Percentiles rank a stretch among this genome's conserved stretches.
phyloP scores from a whole-genome alignment of 2,797 vertebrate genomes.

The Thamnophis elegans region DNA sequence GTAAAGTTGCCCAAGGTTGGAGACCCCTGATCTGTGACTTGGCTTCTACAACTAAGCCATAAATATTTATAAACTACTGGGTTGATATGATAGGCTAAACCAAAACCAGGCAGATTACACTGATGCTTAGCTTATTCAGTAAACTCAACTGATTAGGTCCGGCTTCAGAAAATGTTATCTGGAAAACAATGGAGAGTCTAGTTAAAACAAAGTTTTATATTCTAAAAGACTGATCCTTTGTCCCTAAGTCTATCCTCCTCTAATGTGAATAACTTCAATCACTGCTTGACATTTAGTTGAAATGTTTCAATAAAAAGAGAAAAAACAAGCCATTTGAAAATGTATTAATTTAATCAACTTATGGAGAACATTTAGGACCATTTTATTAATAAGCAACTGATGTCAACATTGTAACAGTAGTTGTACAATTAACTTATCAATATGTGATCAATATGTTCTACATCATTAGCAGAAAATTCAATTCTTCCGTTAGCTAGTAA shows the following conservation, averaged over 20 bases:
- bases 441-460: slow-evolving; percentile 67
- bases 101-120: not conserved
- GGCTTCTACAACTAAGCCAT: not conserved
- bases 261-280: not conserved
- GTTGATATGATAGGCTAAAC: not conserved
- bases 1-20: no score
- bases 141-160: not conserved
- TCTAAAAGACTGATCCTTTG: not conserved
- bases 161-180: not conserved
- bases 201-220: not conserved
- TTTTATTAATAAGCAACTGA: slow-evolving; percentile 69
- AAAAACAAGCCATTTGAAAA: slow-evolving; percentile 1
- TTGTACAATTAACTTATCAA: slow-evolving; percentile 72
- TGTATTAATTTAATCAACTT: slow-evolving; percentile 24
- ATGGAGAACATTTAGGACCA: slow-evolving; percentile 58
- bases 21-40: not conserved
- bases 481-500: slow-evolving; percentile 54
- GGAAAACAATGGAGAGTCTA: not conserved
- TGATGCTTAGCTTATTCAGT: not conserved
- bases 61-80: not conserved
- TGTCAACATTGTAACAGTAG: slow-evolving; percentile 68
- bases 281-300: not conserved
- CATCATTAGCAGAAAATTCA: slow-evolving; percentile 69
- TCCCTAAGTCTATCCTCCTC: not conserved
- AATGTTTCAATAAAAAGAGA: slow-evolving; percentile 9